A percentile compares a stretch with the other conserved stretches of the same genome.
phyloP scores from a whole-genome alignment of 2,888 invertebrate genomes.

The Caenorhabditis zanzibari region DNA sequence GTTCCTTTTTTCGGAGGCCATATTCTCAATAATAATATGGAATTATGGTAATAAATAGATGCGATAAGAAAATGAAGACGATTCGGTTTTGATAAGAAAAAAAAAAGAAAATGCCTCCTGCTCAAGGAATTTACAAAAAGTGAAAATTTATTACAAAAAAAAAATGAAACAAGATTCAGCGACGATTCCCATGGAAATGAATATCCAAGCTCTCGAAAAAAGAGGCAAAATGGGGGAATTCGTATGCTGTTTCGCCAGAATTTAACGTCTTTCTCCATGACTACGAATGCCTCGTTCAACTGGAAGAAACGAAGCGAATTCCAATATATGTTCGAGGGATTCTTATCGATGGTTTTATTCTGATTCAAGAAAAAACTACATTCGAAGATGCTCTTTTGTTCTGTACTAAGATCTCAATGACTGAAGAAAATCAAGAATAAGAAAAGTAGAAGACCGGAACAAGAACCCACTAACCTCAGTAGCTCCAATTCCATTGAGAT shows the following conservation, averaged over 20 bases:
- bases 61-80: conserved; percentile 4
- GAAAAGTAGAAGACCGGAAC: too few relatives aligned
- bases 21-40: background rate
- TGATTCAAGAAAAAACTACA: too few relatives aligned
- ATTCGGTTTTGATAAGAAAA: conserved; percentile 2
- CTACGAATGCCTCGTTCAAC: conserved; percentile 24
- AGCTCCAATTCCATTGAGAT: background rate
- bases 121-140: too few relatives aligned
- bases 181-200: conserved; percentile 27
- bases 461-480: background rate
- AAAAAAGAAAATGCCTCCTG: background rate
- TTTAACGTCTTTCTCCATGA: conserved; percentile 31
- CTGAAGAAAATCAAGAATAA: too few relatives aligned
- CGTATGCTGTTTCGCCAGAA: conserved; percentile 7
- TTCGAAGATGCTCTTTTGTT: too few relatives aligned
- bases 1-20: background rate
- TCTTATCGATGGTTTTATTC: too few relatives aligned
- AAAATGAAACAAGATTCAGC: background rate
- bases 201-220: background rate
- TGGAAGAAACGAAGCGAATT: background rate
- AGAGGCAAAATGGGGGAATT: conserved; percentile 14
- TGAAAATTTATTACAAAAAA: background rate
- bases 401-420: too few relatives aligned
- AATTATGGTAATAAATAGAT: background rate
- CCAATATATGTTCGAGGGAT: background rate